Evolutionary conservation across 2,797 vertebrate genomes (phyloP).

Genomic region (Vespertilio murinus): DNA sequence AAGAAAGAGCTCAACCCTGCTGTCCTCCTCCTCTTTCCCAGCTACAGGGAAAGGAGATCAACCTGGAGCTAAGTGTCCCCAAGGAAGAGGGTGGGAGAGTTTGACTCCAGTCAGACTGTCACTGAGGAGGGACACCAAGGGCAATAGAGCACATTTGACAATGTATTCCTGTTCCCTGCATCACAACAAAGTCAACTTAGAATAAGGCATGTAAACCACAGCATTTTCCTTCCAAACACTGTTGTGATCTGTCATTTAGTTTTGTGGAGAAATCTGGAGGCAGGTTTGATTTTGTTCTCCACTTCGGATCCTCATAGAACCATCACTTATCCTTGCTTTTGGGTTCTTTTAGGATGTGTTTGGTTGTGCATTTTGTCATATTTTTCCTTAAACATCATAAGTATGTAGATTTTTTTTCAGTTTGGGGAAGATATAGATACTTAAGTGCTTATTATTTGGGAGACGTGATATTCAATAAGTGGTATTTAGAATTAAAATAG

Average conservation of each 20-base stretch:
- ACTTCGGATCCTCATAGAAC: background rate
- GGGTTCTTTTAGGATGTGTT: background rate
- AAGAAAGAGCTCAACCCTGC: background rate
- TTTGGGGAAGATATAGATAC: background rate
- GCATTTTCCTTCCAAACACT: background rate
- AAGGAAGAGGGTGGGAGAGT: background rate
- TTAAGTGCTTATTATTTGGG: background rate
- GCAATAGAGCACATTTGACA: background rate
- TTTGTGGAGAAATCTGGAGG: background rate
- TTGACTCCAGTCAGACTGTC: background rate
- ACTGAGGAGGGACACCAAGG: rapidly evolving
- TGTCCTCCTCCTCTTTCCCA: rapidly evolving
- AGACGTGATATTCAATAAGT: background rate
- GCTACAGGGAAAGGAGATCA: background rate
- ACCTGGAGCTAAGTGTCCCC: rapidly evolving
- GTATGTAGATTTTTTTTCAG: too few relatives aligned
- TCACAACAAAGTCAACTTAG: background rate
- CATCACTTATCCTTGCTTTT: background rate
- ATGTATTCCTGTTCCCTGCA: background rate
- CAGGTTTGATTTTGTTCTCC: background rate
- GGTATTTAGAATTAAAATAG: background rate
- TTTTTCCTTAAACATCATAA: background rate
- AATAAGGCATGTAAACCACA: background rate
- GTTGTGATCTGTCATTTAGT: background rate
- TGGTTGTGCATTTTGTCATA: background rate